A percentile compares a stretch with the other conserved stretches of the same genome.
These are phyloP conservation scores for human DNA, from an alignment of 2,113 vertebrate species.

Conservation along the genomic window DNA sequence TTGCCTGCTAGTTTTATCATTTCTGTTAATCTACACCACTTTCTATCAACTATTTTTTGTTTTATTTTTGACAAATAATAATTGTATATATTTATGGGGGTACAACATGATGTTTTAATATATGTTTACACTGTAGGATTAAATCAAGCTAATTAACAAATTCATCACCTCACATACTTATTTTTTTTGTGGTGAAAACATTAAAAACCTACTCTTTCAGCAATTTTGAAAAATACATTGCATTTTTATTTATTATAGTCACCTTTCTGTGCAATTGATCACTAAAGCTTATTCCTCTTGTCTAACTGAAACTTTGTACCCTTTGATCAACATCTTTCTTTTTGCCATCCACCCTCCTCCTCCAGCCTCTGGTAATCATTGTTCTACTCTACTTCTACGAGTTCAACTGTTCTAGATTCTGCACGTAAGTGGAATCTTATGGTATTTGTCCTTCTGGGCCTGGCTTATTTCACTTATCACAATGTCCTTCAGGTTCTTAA, in stretches of 20 bases:
- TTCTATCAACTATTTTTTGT: not conserved
- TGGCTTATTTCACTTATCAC: not conserved
- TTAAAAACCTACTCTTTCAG: not conserved
- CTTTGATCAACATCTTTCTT: not conserved
- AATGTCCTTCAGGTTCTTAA: not conserved
- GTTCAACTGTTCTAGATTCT: not conserved
- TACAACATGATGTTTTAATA: not conserved
- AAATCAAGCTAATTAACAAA: not conserved
- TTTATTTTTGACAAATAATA: not conserved
- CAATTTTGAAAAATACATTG: not conserved
- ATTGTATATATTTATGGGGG: not conserved
- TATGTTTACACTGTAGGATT: not conserved
- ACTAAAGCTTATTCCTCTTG: not conserved
- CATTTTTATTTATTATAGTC: not conserved
- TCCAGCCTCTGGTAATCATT: not conserved
- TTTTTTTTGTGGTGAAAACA: not conserved
- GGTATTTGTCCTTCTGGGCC: not conserved
- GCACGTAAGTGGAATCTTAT: not conserved
- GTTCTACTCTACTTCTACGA: not conserved
- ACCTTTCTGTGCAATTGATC: not conserved
- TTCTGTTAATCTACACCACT: not conserved
- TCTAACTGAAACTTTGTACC: not conserved
- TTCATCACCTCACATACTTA: not conserved
- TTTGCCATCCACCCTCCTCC: not conserved
- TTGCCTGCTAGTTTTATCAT: not conserved